Evolutionary conservation across 2,113 vertebrate genomes (phyloP), one percentile per base, ranked within the genome.

Genomic region (Bucco capensis): DNA sequence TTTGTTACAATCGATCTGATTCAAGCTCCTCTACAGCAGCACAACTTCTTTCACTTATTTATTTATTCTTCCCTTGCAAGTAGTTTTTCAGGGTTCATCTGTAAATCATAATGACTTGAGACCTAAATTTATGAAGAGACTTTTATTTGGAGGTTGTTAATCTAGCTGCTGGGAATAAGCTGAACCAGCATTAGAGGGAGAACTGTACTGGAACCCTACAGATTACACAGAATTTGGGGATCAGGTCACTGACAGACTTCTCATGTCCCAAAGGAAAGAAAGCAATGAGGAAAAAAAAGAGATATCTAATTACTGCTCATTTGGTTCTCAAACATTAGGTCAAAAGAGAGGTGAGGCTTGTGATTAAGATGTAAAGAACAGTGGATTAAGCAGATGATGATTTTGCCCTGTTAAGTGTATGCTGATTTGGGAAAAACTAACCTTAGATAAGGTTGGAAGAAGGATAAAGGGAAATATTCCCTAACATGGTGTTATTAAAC

Each of bases 151-250:
- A 58, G 14, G 35, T 13, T 76, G 15, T 14, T 74, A 38, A 50
- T 44, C 4, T 9, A 9, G 8, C 28, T 64, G 9, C 12, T 57
- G 24, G 35, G 21, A 18, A 65, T 30, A 8, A 67, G 44, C 4
- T 37, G 50, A 40, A 42, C 3, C 8, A 56, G 31, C 16, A 19
- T 28, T 12, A 60, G 40, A 75, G 19, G 37, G 5, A 82, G 4
- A 12, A 44, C 42, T 0, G 0, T 30, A 13, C 7, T 33, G 16
- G 10, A 69, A 19, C 37, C 28, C 1, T 37, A 35, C 9, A 35
- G 14, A 24, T 40, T 42, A 6, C 38, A 50, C 10, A 49, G 31
- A 28, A 22, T 38, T 90, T 80, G 72, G 44, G 37, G 61, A 57
- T 27, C 5, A 31, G 11, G 4, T 75, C 7, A 5, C 24, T 8